These are phyloP conservation scores for Petaurus breviceps DNA, from an alignment of 2,113 vertebrate genomes.

Conservation along the genomic window DNA sequence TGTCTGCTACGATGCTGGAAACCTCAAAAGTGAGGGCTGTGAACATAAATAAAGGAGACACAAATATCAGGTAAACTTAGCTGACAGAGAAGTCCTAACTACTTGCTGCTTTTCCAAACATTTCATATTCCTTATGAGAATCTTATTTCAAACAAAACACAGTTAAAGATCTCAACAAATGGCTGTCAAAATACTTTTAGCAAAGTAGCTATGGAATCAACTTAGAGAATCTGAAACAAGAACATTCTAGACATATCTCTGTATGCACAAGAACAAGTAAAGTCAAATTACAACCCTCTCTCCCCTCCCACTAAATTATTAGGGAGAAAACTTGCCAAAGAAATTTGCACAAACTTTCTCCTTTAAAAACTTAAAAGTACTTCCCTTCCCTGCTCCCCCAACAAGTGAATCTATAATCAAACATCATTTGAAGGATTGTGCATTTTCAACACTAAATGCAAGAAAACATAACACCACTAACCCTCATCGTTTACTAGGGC, in stretches of 20 bases:
- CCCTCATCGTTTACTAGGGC: not conserved
- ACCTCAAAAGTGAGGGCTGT: not conserved
- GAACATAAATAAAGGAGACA: not conserved
- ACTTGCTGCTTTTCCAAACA: not conserved
- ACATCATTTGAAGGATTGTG: not conserved
- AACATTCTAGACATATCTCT: conserved; percentile 11
- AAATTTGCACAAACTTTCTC: not conserved
- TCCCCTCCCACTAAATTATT: not conserved
- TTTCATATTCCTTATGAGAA: not conserved
- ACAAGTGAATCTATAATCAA: not conserved
- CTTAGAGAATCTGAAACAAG: not conserved
- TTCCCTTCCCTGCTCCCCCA: not conserved
- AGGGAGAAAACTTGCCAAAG: not conserved
- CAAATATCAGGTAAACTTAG: not conserved
- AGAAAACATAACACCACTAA: not conserved
- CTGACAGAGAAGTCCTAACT: not conserved
- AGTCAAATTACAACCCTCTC: not conserved
- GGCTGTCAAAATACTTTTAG: not conserved
- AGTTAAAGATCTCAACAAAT: conserved; percentile 22
- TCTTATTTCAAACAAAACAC: conserved; percentile 34
- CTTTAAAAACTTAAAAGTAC: not conserved
- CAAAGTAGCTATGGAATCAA: not conserved
- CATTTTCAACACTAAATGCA: not conserved
- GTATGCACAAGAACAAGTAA: not conserved
- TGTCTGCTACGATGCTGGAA: not conserved